Evolutionary conservation across 2,797 vertebrate species (phyloP).

Genomic region (Rhinoraja longicauda): DNA sequence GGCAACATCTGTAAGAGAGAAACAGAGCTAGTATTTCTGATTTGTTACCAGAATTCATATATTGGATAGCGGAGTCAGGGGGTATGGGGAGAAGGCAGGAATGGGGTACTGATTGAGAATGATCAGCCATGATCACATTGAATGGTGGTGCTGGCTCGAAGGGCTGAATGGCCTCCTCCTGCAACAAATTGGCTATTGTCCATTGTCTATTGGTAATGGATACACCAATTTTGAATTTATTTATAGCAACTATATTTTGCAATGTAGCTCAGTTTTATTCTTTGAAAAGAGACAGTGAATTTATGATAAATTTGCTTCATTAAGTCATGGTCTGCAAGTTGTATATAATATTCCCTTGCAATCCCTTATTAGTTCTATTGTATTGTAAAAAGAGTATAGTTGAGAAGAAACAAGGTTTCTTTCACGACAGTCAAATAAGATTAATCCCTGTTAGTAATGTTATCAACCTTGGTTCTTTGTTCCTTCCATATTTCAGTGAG

Average conservation of each 20-base stretch:
- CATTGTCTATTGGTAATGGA: too few relatives aligned
- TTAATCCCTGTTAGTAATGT: neutral
- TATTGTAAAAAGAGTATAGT: neutral
- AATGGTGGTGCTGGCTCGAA: too few relatives aligned
- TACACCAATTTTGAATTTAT: neutral
- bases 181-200: too few relatives aligned
- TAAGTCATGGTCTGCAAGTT: neutral
- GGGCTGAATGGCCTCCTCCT: too few relatives aligned
- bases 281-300: neutral
- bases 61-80: too few relatives aligned
- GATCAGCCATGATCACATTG: too few relatives aligned
- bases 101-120: too few relatives aligned
- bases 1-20: neutral
- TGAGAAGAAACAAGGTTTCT: neutral
- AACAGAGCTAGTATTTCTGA: neutral
- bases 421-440: neutral
- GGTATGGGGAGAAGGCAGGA: too few relatives aligned
- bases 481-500: neutral
- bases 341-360: neutral
- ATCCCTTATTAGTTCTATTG: neutral
- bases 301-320: neutral
- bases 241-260: neutral
- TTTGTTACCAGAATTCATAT: neutral
- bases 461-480: neutral
- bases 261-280: neutral